phyloP scores from a whole-genome alignment of 2,888 invertebrate genomes.

The Epinotia bilunana region DNA sequence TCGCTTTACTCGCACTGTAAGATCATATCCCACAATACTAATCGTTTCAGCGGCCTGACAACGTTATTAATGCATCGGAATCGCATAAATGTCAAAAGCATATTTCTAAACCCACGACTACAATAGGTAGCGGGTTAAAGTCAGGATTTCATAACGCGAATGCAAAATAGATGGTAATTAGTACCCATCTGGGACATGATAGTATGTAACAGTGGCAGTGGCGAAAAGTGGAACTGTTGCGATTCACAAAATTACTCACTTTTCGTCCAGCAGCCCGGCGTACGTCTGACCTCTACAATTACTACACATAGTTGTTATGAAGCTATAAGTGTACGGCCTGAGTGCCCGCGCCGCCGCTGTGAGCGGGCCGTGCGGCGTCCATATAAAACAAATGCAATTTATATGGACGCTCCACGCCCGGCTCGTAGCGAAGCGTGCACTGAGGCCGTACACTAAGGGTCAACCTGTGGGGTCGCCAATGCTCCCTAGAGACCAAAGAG shows the following conservation, averaged over 20 bases:
- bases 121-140: constrained; percentile 50
- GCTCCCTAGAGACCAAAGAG: too few relatives aligned
- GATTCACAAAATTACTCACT: background rate
- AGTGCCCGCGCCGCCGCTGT: too few relatives aligned
- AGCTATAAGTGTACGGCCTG: too few relatives aligned
- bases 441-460: too few relatives aligned
- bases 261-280: too few relatives aligned
- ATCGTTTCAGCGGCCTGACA: constrained; percentile 22
- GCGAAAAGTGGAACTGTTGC: constrained; percentile 18
- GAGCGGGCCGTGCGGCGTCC: too few relatives aligned
- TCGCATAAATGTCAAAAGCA: constrained; percentile 43
- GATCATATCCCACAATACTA: constrained; percentile 33
- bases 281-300: too few relatives aligned
- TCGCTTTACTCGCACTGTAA: constrained; percentile 26
- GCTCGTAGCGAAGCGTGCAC: too few relatives aligned
- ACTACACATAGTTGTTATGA: too few relatives aligned
- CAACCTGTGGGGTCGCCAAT: too few relatives aligned
- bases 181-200: constrained; percentile 50
- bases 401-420: too few relatives aligned
- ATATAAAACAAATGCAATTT: too few relatives aligned
- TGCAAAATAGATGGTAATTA: constrained; percentile 60
- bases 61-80: constrained; percentile 16
- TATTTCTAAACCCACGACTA: constrained; percentile 44
- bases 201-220: background rate
- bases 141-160: constrained; percentile 58